Evolutionary conservation across 2,888 invertebrate genomes (phyloP), one percentile per base, ranked within the genome.

Genomic region (Calephelis perditalis): DNA sequence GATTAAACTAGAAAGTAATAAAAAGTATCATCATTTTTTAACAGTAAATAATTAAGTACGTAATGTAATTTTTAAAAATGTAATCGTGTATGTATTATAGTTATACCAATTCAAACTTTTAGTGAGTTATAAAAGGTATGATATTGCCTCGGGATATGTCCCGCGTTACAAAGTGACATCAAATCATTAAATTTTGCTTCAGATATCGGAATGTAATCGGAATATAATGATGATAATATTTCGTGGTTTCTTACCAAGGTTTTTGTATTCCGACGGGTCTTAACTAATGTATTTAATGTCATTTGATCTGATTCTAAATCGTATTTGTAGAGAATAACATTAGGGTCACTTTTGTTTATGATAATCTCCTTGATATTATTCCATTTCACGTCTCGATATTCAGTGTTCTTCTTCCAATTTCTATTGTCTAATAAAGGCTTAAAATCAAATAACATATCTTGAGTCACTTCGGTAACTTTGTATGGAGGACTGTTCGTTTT

Each of bases 161-260:
- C 35, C 7, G 35, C 54, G 1, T 54, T 10, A 26, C 54, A 54
- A 54, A 54, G 54, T 6, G 8, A 9, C 35, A 54, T 54, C 3
- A 54, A 54, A 54, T 54, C 54, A 26, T 54, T 54, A 35, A 26
- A 54, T 49, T 49, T 49, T 9, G 5, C 54, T 26, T 54, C 54
- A 6, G 54, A 6, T 26, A 54, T 26, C 7, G 54, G 54, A 3
- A 54, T 26, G 26, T 10, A 9, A 54, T 54, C 54, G 7, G 35
- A 6, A 35, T 54, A 54, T 26, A 54, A 10, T 5, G 15, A 5
- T 15, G 15, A 15, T 15, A 15, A 15, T 15, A 15, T 15, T 15
- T 15, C 15, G 15, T 15, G 15, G 15, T 15, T 15, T 15, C 15
- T 15, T 15, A 15, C 15, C 15, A 15, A 15, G 15, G n/a, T n/a